Evolutionary conservation across 2,113 vertebrate genomes (phyloP).

Genomic region (Danionella cerebrum): DNA sequence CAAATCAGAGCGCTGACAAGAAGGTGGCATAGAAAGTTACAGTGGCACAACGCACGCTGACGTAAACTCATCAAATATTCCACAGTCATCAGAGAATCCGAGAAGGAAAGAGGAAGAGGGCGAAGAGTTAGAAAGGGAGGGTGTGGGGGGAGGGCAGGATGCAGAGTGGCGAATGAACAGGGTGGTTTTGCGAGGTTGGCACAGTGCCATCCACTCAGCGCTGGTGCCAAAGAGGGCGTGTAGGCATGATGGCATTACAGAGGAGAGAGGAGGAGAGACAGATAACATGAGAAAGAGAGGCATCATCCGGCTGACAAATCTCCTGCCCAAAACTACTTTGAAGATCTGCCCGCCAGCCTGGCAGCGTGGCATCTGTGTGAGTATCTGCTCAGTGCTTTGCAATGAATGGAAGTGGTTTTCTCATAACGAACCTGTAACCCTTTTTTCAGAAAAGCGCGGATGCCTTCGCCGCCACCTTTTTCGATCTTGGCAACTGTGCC

Average conservation of each 20-base stretch:
- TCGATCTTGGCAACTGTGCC: background rate
- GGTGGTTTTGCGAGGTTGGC: conserved; percentile 81
- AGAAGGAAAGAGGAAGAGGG: conserved; percentile 23
- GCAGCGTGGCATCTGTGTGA: background rate
- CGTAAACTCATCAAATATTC: conserved; percentile 10
- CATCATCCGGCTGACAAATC: conserved; percentile 33
- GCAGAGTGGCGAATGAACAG: conserved; percentile 78
- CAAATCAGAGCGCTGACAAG: background rate
- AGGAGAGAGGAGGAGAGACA: conserved; percentile 38
- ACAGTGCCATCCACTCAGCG: conserved; percentile 90
- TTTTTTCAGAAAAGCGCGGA: background rate
- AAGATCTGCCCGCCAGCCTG: background rate
- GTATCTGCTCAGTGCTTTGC: background rate
- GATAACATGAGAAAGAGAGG: conserved; percentile 25
- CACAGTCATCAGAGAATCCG: conserved; percentile 16
- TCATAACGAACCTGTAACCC: background rate
- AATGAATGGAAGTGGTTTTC: background rate
- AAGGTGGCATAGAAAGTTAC: background rate
- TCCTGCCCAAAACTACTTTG: conserved; percentile 28
- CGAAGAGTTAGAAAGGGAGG: conserved; percentile 49
- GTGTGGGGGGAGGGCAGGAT: conserved; percentile 56
- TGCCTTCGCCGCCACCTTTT: background rate
- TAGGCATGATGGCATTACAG: conserved; percentile 37
- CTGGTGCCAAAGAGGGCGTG: conserved; percentile 65
- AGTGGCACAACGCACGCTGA: background rate